Evolutionary conservation across 37 sponge, comb jelly and placozoan species (phyloP).

Genomic region (Dysidea cf. avara): DNA sequence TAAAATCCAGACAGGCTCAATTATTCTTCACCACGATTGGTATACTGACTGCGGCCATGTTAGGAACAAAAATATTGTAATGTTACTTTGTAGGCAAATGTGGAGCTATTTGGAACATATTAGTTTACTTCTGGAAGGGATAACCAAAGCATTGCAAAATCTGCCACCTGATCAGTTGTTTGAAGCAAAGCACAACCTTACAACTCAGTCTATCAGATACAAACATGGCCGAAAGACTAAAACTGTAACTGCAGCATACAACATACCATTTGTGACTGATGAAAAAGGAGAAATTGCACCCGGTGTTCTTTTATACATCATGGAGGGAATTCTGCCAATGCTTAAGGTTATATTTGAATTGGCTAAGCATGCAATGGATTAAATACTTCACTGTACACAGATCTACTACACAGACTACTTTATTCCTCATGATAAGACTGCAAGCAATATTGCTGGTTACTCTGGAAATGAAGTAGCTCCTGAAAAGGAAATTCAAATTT

Average conservation of each 20-base stretch:
- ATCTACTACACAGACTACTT: no score
- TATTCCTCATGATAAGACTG: no score
- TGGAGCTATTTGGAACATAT: constrained; percentile 36
- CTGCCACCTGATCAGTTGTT: constrained; percentile 8
- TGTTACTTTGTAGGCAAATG: constrained; percentile 13
- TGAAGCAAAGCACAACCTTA: constrained; percentile 2
- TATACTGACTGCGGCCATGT: constrained; percentile 12
- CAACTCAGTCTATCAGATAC: background rate
- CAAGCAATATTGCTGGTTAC: no score
- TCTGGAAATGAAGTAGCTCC: no score
- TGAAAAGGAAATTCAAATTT: background rate
- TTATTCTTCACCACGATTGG: constrained; percentile 22
- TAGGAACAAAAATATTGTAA: no score
- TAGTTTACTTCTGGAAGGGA: background rate
- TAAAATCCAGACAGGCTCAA: constrained; percentile 19
- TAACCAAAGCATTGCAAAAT: background rate
- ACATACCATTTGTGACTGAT: constrained; percentile 13
- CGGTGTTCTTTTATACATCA: constrained; percentile 1
- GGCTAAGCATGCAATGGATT: no score
- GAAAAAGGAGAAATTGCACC: constrained; percentile 23
- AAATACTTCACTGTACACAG: no score
- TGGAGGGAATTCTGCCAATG: no score
- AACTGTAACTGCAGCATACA: background rate
- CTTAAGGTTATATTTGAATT: no score
- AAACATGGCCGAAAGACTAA: no score